These are phyloP conservation scores for Balaenoptera acutorostrata DNA, from an alignment of 2,113 vertebrate genomes.

Conservation along the genomic window DNA sequence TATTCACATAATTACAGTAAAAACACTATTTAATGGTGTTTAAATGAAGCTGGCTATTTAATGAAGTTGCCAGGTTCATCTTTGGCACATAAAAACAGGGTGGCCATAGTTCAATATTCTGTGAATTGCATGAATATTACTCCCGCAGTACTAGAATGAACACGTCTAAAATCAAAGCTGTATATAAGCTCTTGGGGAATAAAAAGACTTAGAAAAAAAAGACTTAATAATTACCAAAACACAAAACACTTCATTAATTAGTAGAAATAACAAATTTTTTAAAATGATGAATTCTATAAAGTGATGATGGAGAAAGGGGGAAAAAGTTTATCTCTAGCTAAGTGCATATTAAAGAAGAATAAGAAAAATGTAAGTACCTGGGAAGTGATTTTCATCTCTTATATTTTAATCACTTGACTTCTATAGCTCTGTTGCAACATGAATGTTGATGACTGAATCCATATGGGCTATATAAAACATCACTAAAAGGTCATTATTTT, in stretches of 20 bases:
- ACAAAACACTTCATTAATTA: constrained; percentile 7
- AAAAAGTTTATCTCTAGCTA: neutral
- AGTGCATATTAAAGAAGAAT: neutral
- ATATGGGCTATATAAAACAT: neutral
- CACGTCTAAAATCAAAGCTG: neutral
- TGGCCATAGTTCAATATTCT: neutral
- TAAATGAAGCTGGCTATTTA: neutral
- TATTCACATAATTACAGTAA: neutral
- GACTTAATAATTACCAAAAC: neutral
- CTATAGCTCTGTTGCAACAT: neutral
- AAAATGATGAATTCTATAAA: neutral
- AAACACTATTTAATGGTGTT: neutral
- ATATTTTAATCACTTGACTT: neutral
- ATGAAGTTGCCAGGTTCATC: neutral
- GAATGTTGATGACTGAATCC: neutral
- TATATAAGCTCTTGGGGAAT: neutral
- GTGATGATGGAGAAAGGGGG: neutral
- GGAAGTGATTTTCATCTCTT: neutral
- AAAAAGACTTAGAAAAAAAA: constrained; percentile 5
- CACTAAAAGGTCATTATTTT: neutral
- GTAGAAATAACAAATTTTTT: neutral
- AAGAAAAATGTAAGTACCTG: neutral
- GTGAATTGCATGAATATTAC: neutral
- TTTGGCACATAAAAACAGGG: neutral
- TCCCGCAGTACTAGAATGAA: neutral